Base-by-base conservation (phyloP, 2,113 vertebrate species). In the Cebus imitator region DNA sequence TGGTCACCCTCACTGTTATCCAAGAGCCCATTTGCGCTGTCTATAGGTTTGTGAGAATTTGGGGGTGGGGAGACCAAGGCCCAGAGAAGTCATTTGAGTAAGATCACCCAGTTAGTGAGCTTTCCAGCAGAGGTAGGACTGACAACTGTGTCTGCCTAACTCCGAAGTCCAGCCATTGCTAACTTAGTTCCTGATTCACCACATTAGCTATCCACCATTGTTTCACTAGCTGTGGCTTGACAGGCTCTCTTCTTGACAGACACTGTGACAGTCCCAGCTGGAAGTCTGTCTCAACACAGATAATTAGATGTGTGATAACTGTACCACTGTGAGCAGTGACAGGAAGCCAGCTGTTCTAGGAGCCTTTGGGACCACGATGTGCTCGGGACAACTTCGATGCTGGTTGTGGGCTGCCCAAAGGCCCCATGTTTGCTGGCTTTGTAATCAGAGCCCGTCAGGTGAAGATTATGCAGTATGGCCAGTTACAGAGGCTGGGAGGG, bases 271-370 rank as follows among this genome's bases (percentile, higher is more conserved):
- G 79, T 81, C 94, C 88, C 93, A 94, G 96, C 96, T 94, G 97
- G 82, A 96, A 83, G 73, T 79, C 87, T 94, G 93, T 97, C 90
- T 97, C 52, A 30, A 82, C 89, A 86, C 0, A 20, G 89, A 83
- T 96, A 92, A 96, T 94, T 82, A 80, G 94, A 90, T 30, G 66
- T 85, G 84, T 92, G 94, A 78, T 43, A 68, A 48, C 78, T 89
- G 57, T 40, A 6, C 57, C 52, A 20, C 14, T 8, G 72, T 89
- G 91, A 94, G 91, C 79, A 75, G 79, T 90, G 93, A 88, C 1
- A 43, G 89, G 66, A 35, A 91, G 78, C 82, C 93, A 95, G 96
- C 91, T 97, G 91, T 93, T 84, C 11, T 2, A 55, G 78, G 80
- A 79, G 66, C 95, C 66, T 40, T 32, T 11, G 90, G 73, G 87